These are phyloP conservation scores for Lepidothrix coronata DNA, from an alignment of 2,113 vertebrate species.

Conservation along the genomic window DNA sequence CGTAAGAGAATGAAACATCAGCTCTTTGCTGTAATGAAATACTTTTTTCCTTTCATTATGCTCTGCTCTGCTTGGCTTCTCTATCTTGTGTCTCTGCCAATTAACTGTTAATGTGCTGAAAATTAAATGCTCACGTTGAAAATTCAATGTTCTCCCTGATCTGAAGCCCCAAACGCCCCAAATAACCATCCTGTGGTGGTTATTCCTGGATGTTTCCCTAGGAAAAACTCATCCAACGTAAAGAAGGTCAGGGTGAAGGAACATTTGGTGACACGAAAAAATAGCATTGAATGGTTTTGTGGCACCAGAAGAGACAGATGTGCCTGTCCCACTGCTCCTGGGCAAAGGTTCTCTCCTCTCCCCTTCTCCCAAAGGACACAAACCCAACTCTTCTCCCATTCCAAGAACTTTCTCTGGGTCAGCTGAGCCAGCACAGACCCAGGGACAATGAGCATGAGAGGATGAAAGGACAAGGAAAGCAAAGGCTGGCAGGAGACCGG, in stretches of 20 bases:
- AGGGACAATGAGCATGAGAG: not conserved
- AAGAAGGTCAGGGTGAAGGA: not conserved
- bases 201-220: not conserved
- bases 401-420: not conserved
- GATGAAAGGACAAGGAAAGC: not conserved
- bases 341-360: not conserved
- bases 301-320: not conserved
- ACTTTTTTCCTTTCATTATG: not conserved
- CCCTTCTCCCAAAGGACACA: not conserved
- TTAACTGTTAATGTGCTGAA: not conserved
- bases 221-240: not conserved
- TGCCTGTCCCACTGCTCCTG: not conserved
- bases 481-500: not conserved
- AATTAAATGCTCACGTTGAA: not conserved
- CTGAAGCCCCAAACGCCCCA: not conserved
- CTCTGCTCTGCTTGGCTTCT: not conserved
- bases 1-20: not conserved
- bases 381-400: not conserved
- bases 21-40: not conserved
- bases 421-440: not conserved
- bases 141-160: not conserved
- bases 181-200: not conserved
- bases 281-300: not conserved
- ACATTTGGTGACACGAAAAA: not conserved
- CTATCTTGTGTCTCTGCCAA: not conserved